Evolutionary conservation across 2,797 vertebrate species (phyloP), one percentile per base, ranked within the genome.

Genomic region (Esox masquinongy): DNA sequence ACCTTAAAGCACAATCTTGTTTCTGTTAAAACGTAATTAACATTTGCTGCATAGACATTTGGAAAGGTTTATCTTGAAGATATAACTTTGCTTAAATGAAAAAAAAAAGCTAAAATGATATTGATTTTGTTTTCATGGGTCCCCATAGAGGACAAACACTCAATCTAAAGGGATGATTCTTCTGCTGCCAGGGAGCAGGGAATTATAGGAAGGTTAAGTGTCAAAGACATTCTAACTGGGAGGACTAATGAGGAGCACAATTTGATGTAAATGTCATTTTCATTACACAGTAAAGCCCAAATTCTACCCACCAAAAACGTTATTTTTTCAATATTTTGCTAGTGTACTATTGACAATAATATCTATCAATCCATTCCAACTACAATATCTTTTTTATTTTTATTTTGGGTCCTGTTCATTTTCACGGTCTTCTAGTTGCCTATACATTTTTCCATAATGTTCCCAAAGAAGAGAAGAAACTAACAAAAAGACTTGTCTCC

Each of bases 401-500:
- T 17, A 6, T 31, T 31, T 70, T 71, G 63, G 7, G 39, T 17
- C 19, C 56, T 77, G 75, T 76, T 47, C 72, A 75, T 29, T 50
- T 72, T 83, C 72, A 77, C 50, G 61, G 70, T 78, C 2, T 8
- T 76, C 26, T 4, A 72, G 70, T 77, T 75, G 74, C 71, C 80
- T 80, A 43, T 75, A 53, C 72, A 56, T 70, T 76, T 75, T 36
- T 70, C 53, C 51, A 70, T 29, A 70, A 80, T 77, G 67, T 77
- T 80, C 80, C 69, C 79, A 22, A 4, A 74, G 63, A 17, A 77
- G 76, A 77, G 77, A 19, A 79, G 51, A 15, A 79, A 79, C 77
- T 75, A 77, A 74, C 83, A 85, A 77, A 85, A 84, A 80, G 75
- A 9, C 77, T 81, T 31, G 43, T 59, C 5, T 43, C 50, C 66